Conservation (phyloP, 2,888 invertebrate species). For the Troides oblongomaculatus region DNA sequence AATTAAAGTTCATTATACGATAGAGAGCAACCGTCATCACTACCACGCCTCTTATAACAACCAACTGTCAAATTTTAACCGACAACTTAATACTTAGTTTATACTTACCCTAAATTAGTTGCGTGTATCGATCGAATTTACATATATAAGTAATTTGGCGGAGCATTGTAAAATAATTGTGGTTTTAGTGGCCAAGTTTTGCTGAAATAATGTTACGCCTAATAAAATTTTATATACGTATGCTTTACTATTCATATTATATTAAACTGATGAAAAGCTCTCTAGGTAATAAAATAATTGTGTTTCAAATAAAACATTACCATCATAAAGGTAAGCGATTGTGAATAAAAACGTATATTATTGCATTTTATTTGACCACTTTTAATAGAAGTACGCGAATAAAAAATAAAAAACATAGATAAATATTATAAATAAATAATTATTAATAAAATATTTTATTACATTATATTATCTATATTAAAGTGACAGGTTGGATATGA, state of each 20-base stretch:
- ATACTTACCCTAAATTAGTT: conserved; percentile 1
- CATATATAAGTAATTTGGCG: conserved; percentile 26
- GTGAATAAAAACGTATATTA: too few species aligned
- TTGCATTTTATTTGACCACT: too few species aligned
- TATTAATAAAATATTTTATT: too few species aligned
- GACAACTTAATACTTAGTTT: neutral
- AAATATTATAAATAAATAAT: too few species aligned
- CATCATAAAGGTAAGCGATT: too few species aligned
- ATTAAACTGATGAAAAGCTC: neutral
- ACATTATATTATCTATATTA: too few species aligned
- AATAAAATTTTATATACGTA: conserved; percentile 9
- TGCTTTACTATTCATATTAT: neutral
- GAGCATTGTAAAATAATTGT: conserved; percentile 23
- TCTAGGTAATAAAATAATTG: neutral
- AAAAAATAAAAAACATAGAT: too few species aligned
- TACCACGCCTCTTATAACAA: neutral
- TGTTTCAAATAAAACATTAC: too few species aligned
- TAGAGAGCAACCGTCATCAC: neutral
- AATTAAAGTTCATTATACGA: neutral
- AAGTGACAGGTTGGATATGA: too few species aligned
- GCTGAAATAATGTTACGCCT: conserved; percentile 21
- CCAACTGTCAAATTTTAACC: neutral
- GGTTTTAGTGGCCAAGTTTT: conserved; percentile 26
- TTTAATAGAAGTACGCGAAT: too few species aligned
- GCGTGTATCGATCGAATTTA: conserved; percentile 14